These are phyloP conservation scores for Perca schrenkii DNA, from an alignment of 2,113 vertebrate species.

Conservation along the genomic window DNA sequence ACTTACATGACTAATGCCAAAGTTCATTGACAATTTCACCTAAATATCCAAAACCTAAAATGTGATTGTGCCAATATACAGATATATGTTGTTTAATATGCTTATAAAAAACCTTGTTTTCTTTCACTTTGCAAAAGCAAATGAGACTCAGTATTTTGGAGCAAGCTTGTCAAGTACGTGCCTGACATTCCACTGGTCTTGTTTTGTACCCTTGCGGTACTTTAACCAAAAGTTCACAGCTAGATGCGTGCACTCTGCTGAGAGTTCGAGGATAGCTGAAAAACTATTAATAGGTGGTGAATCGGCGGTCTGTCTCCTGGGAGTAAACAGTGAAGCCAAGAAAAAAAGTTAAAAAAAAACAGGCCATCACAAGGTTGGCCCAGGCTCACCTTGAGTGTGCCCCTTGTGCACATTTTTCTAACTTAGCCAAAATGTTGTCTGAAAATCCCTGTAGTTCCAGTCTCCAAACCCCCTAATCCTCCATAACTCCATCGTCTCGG, in stretches of 20 bases:
- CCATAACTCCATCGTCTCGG: slow-evolving; percentile 66
- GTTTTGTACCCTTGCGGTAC: slow-evolving; percentile 1
- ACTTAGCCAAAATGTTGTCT: slow-evolving; percentile 58
- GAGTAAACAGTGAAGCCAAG: slow-evolving; percentile 21
- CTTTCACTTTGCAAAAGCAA: neutral
- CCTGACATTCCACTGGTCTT: slow-evolving; percentile 20
- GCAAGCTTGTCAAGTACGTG: slow-evolving; percentile 1
- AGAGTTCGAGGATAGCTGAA: slow-evolving; percentile 29
- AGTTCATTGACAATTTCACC: neutral
- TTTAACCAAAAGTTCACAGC: slow-evolving; percentile 9
- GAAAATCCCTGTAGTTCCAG: slow-evolving; percentile 69
- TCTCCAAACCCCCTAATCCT: slow-evolving; percentile 78
- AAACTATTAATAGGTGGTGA: slow-evolving; percentile 27
- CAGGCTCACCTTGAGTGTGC: slow-evolving; percentile 34
- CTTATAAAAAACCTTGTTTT: neutral
- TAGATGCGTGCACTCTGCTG: slow-evolving; percentile 1
- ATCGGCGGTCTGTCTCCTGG: slow-evolving; percentile 8
- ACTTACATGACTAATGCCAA: neutral
- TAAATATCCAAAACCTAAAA: neutral
- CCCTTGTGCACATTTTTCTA: slow-evolving; percentile 50
- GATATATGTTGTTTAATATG: neutral
- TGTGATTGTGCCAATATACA: neutral
- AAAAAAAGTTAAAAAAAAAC: neutral
- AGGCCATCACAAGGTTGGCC: slow-evolving; percentile 24
- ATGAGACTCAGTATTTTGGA: slow-evolving; percentile 10